A percentile compares a stretch with the other conserved stretches of the same genome.
These are phyloP conservation scores for Brienomyrus longianalis DNA, from an alignment of 2,113 vertebrate genomes.

Conservation along the genomic window DNA sequence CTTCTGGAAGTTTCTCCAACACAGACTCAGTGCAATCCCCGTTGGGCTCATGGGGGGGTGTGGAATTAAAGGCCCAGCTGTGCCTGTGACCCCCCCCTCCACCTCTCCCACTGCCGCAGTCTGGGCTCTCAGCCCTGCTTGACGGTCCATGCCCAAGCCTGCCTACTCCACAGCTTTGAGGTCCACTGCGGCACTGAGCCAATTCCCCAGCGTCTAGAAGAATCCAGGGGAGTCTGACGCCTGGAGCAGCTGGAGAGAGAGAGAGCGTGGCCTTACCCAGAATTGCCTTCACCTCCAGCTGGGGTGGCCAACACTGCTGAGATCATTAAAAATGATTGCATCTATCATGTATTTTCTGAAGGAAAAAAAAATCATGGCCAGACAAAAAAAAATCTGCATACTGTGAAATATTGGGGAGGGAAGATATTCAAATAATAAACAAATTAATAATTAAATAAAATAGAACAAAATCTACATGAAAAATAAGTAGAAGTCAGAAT, in stretches of 20 bases:
- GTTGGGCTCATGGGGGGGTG: too few species aligned
- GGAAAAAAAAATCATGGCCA: neutral
- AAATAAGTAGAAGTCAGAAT: neutral
- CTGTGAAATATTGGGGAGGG: neutral
- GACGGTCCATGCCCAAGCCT: neutral
- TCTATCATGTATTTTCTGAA: neutral
- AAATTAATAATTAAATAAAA: neutral
- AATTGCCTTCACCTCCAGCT: neutral
- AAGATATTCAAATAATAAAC: neutral
- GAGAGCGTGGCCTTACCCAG: neutral
- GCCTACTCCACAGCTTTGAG: neutral
- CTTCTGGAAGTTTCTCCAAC: neutral
- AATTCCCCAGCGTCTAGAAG: neutral
- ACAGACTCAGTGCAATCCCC: neutral
- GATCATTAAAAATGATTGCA: slow-evolving; percentile 3
- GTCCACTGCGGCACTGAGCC: neutral
- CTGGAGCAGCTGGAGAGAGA: neutral
- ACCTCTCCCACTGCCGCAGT: neutral
- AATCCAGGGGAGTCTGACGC: neutral
- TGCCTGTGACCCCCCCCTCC: neutral
- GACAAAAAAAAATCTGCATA: neutral
- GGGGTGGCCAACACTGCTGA: neutral
- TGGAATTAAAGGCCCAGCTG: neutral
- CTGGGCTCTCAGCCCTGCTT: neutral
- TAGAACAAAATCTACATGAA: neutral